Conservation (phyloP, 2,113 vertebrate genomes). For the Bufo gargarizans region DNA sequence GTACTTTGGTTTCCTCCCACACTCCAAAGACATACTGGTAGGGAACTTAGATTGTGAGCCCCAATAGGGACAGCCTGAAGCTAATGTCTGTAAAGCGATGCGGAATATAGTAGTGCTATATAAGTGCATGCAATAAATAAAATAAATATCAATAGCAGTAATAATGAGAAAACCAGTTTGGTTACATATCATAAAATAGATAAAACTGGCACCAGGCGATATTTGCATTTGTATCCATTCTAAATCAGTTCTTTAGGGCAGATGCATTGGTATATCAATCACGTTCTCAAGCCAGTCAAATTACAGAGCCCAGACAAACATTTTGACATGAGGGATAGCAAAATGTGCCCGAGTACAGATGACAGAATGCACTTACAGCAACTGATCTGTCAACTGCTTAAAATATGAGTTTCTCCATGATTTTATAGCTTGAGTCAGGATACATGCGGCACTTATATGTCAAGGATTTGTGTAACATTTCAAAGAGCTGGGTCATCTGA, state of each 20-base stretch:
- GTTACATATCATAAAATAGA: background rate
- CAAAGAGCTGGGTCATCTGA: background rate
- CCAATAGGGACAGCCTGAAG: no score
- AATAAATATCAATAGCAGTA: background rate
- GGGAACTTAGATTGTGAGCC: no score
- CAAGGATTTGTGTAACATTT: conserved; percentile 6
- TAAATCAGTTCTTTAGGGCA: conserved; percentile 26
- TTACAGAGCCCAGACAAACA: conserved; percentile 35
- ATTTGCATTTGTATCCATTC: conserved; percentile 1
- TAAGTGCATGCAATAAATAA: no score
- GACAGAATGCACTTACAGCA: conserved; percentile 47
- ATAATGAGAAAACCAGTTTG: background rate
- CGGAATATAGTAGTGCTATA: no score
- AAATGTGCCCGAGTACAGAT: conserved; percentile 45
- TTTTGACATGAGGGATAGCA: conserved; percentile 41
- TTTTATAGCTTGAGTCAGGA: conserved; percentile 38
- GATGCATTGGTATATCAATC: conserved; percentile 34
- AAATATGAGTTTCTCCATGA: conserved; percentile 35
- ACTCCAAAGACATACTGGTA: no score
- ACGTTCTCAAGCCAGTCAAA: conserved; percentile 46
- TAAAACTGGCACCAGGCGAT: background rate
- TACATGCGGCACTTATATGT: background rate
- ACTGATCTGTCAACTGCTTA: conserved; percentile 46
- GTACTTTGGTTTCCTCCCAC: no score
- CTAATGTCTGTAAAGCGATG: no score